A percentile compares a stretch with the other conserved stretches of the same genome.
These are phyloP conservation scores for Cacatua alba DNA, from an alignment of 2,113 vertebrate species.

Conservation along the genomic window DNA sequence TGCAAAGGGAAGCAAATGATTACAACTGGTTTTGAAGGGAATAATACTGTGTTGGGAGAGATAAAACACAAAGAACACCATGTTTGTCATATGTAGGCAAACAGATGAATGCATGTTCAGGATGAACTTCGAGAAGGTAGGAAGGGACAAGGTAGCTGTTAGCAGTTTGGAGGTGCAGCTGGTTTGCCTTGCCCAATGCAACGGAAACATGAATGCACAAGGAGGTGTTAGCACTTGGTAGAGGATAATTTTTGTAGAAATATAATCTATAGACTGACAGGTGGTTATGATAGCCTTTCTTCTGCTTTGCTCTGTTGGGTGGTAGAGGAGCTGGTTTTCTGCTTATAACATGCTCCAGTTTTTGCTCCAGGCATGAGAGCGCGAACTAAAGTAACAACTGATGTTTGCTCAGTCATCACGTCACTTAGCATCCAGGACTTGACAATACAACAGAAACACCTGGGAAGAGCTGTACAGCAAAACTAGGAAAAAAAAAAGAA, in stretches of 20 bases:
- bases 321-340: not conserved
- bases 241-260: not conserved
- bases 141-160: not conserved
- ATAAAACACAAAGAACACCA: not conserved
- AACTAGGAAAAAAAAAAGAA: not conserved
- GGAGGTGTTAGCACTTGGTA: not conserved
- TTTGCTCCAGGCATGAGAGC: not conserved
- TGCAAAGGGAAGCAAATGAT: not conserved
- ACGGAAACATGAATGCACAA: not conserved
- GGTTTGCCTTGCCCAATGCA: not conserved
- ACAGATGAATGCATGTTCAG: rapidly evolving
- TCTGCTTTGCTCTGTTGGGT: not conserved
- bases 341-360: not conserved
- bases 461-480: not conserved
- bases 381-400: not conserved
- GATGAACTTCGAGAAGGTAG: not conserved
- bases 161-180: not conserved
- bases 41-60: not conserved
- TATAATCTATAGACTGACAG: not conserved
- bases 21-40: not conserved
- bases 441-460: not conserved
- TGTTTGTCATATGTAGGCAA: not conserved
- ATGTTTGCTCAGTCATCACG: rapidly evolving
- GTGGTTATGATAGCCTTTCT: not conserved
- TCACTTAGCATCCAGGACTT: not conserved